Conservation (phyloP, 2,797 vertebrate species). For the Paramormyrops hopkinsi region DNA sequence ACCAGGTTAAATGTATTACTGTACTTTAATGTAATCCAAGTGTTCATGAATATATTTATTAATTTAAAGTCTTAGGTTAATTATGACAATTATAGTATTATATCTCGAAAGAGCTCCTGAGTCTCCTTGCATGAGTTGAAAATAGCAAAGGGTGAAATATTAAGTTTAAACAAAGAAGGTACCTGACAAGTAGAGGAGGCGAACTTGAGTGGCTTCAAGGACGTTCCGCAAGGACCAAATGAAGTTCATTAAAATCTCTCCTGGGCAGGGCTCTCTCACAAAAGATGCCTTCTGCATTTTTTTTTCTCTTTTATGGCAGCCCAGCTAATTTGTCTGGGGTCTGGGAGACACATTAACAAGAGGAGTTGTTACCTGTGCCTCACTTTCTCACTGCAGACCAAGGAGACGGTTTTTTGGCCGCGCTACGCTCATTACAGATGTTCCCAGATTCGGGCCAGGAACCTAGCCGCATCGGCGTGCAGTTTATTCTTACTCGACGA, state of each 20-base stretch:
- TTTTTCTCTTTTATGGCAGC: slow-evolving; percentile 39
- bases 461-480: neutral
- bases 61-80: neutral
- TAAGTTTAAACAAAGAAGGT: slow-evolving; percentile 34
- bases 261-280: slow-evolving; percentile 52
- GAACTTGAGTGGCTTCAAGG: slow-evolving; percentile 66
- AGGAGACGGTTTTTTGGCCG: slow-evolving; percentile 51
- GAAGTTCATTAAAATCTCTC: slow-evolving; percentile 73
- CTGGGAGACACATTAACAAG: slow-evolving; percentile 57
- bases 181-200: slow-evolving; percentile 55
- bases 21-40: neutral
- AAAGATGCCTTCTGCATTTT: slow-evolving; percentile 54
- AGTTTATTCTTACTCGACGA: neutral
- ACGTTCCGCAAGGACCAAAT: slow-evolving; percentile 64
- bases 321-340: slow-evolving; percentile 64
- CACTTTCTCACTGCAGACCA: slow-evolving; percentile 52
- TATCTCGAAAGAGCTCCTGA: neutral
- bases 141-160: slow-evolving; percentile 2
- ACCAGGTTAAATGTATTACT: neutral
- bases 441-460: neutral
- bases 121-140: slow-evolving; percentile 23
- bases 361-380: slow-evolving; percentile 53
- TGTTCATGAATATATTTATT: neutral
- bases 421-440: neutral
- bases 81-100: neutral